Percentiles rank a stretch among this genome's conserved stretches.
Conservation (phyloP, 1,140 invertebrate species). For the Trigoniulus corallinus region DNA sequence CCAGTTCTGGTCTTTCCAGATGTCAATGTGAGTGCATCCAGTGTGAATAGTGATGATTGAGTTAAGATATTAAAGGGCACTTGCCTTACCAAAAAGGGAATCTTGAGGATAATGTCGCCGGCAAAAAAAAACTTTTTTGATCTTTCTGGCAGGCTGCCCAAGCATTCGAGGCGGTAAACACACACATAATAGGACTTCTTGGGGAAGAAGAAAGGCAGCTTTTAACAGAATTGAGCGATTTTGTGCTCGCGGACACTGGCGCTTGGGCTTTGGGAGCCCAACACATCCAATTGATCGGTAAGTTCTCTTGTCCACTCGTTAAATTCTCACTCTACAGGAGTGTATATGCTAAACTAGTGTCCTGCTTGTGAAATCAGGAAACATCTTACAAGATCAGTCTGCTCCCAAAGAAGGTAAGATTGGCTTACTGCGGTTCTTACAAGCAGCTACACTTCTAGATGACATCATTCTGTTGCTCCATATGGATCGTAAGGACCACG, state of each 20-base stretch:
- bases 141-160: conserved; percentile 31
- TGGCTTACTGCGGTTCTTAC: conserved; percentile 20
- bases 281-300: conserved; percentile 64
- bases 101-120: no score
- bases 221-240: conserved; percentile 59
- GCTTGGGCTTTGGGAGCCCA: conserved; percentile 79
- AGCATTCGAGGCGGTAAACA: conserved; percentile 44
- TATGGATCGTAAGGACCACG: conserved; percentile 72
- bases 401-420: conserved; percentile 17
- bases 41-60: conserved; percentile 5
- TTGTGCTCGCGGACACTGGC: conserved; percentile 69
- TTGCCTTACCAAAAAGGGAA: no score
- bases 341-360: no score
- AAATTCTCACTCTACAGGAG: no score
- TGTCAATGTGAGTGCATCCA: conserved; percentile 40
- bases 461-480: conserved; percentile 77
- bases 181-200: conserved; percentile 42
- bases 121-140: no score
- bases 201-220: conserved; percentile 22
- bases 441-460: conserved; percentile 56
- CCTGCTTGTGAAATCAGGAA: no score
- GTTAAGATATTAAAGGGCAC: no score
- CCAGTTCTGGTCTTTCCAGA: conserved; percentile 70
- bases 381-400: conserved; percentile 16
- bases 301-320: conserved; percentile 14